phyloP scores from a whole-genome alignment of 2,888 invertebrate species.

The Sipha maydis region DNA sequence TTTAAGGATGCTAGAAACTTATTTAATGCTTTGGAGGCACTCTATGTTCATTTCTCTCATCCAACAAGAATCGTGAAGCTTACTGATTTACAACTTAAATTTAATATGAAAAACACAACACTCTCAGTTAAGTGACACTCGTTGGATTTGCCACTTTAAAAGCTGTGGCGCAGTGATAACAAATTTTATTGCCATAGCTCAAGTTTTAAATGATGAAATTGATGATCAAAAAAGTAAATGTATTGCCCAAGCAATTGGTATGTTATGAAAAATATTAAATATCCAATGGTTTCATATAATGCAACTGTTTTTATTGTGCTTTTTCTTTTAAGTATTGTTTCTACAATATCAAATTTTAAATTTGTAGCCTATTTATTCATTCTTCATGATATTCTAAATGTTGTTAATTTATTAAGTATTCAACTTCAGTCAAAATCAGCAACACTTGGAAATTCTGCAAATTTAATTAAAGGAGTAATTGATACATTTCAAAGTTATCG shows the following conservation, averaged over 20 bases:
- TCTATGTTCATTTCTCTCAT: background rate
- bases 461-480: too few relatives aligned
- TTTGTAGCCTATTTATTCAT: conserved; percentile 3
- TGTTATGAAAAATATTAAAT: background rate
- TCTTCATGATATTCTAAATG: conserved; percentile 7
- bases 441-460: background rate
- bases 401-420: conserved; percentile 17
- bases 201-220: conserved; percentile 8
- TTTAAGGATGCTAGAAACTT: conserved; percentile 14
- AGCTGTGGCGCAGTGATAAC: background rate
- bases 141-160: background rate
- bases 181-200: background rate
- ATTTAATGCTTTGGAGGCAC: background rate
- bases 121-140: background rate
- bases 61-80: conserved; percentile 3
- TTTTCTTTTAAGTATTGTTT: background rate
- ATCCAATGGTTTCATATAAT: background rate
- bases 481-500: too few relatives aligned
- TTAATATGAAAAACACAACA: conserved; percentile 11
- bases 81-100: conserved; percentile 6
- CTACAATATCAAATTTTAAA: conserved; percentile 16
- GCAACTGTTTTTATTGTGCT: background rate
- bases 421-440: conserved; percentile 5
- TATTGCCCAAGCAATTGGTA: conserved; percentile 1
- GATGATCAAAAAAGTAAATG: too few relatives aligned